Conservation (phyloP, 2,113 vertebrate species). For the Leptodactylus fuscus region DNA sequence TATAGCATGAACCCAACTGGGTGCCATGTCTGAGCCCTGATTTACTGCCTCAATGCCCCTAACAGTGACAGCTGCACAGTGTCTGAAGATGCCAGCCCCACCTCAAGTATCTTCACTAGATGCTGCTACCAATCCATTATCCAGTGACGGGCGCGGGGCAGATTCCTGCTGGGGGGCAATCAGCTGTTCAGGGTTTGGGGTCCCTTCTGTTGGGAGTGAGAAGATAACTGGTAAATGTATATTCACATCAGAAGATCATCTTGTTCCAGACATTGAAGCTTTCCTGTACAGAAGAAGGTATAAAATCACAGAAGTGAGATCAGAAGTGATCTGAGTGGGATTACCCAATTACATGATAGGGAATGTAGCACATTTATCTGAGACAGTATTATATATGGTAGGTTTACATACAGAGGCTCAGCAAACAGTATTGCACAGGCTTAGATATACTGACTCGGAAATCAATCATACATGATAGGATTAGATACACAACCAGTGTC, state of each 20-base stretch:
- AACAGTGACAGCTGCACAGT: slow-evolving; percentile 35
- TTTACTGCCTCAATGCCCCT: slow-evolving; percentile 2
- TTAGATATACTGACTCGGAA: background rate
- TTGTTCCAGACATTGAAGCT: too few relatives aligned
- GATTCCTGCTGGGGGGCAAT: slow-evolving; percentile 17
- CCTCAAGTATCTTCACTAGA: slow-evolving; percentile 18
- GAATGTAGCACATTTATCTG: background rate
- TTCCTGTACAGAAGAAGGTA: too few relatives aligned
- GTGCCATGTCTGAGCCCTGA: slow-evolving; percentile 19
- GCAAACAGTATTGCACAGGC: too few relatives aligned
- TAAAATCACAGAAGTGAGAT: background rate
- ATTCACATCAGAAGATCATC: too few relatives aligned
- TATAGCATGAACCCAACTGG: background rate
- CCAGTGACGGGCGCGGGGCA: background rate
- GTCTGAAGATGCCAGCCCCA: background rate
- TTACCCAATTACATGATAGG: background rate
- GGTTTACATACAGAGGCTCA: too few relatives aligned
- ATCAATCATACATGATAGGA: background rate
- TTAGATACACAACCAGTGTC: background rate
- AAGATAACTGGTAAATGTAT: too few relatives aligned
- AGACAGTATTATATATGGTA: too few relatives aligned
- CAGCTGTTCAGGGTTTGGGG: background rate
- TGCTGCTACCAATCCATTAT: slow-evolving; percentile 16
- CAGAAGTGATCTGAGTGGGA: background rate
- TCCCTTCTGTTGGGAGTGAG: background rate